These are phyloP conservation scores for Vandiemenella viatica DNA, from an alignment of 2,888 invertebrate species.

Conservation along the genomic window DNA sequence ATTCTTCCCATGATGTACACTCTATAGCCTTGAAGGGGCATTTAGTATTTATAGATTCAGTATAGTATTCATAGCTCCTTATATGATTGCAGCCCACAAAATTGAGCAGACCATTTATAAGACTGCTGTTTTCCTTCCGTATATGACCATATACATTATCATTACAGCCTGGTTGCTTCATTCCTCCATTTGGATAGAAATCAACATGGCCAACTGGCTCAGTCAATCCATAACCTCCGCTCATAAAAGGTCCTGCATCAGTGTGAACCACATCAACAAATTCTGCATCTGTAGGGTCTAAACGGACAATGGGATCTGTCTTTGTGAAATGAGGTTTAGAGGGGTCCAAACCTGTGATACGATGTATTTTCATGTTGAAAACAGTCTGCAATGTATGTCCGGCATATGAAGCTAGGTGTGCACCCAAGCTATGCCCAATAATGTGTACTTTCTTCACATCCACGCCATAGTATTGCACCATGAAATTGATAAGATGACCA, in stretches of 20 bases:
- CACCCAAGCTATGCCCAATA: constrained; percentile 76
- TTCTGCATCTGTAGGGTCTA: constrained; percentile 72
- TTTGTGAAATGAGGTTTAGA: constrained; percentile 83
- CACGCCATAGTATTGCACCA: not conserved
- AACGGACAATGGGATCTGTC: constrained; percentile 60
- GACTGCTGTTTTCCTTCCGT: not conserved
- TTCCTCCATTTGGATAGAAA: constrained; percentile 1
- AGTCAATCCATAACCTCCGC: constrained; percentile 36
- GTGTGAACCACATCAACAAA: constrained; percentile 86
- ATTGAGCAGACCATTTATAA: constrained; percentile 37
- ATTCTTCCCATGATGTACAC: constrained; percentile 58
- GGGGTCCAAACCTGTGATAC: constrained; percentile 71
- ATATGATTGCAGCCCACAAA: constrained; percentile 79
- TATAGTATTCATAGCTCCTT: constrained; percentile 66
- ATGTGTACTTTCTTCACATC: constrained; percentile 36
- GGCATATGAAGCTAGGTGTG: constrained; percentile 73
- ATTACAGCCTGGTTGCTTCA: not conserved
- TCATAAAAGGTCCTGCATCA: constrained; percentile 63
- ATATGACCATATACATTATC: not conserved
- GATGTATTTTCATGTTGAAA: constrained; percentile 52
- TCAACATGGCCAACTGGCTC: constrained; percentile 2
- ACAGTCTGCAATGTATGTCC: constrained; percentile 56
- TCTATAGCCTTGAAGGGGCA: constrained; percentile 67
- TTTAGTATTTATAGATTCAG: constrained; percentile 60
- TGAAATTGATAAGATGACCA: constrained; percentile 44